Evolutionary conservation across 2,797 vertebrate species (phyloP).

Genomic region (Mycteria americana): DNA sequence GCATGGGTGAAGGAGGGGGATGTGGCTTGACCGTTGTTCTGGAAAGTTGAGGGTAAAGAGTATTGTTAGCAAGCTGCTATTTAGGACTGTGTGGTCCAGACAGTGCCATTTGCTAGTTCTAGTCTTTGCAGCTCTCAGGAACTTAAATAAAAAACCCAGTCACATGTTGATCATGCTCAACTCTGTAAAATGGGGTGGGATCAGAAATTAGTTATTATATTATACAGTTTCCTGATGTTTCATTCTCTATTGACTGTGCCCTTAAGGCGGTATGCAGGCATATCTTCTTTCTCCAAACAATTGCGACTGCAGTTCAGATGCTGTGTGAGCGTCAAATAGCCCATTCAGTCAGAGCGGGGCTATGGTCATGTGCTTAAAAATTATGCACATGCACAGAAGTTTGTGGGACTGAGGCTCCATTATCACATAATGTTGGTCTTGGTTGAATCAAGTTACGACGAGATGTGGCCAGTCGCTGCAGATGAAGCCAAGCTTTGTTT

Average conservation of each 20-base stretch:
- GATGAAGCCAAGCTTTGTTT: slow-evolving; percentile 52
- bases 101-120: not conserved
- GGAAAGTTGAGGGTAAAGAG: slow-evolving; percentile 5
- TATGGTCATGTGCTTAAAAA: slow-evolving; percentile 18
- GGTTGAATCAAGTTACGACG: not conserved
- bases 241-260: not conserved
- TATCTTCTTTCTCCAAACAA: slow-evolving; percentile 4
- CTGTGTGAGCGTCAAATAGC: not conserved
- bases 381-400: not conserved
- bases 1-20: not conserved
- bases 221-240: not conserved
- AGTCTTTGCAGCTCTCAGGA: not conserved
- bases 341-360: not conserved
- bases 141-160: not conserved
- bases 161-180: not conserved
- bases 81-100: slow-evolving; percentile 21
- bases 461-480: slow-evolving; percentile 29
- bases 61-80: slow-evolving; percentile 41
- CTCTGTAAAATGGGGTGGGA: not conserved
- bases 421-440: slow-evolving; percentile 38
- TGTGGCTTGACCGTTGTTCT: slow-evolving; percentile 52
- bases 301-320: not conserved
- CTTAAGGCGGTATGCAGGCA: not conserved
- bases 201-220: not conserved
- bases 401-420: slow-evolving; percentile 26